These are phyloP conservation scores for Norana najaformis DNA, from an alignment of 2,888 invertebrate genomes.

Conservation along the genomic window DNA sequence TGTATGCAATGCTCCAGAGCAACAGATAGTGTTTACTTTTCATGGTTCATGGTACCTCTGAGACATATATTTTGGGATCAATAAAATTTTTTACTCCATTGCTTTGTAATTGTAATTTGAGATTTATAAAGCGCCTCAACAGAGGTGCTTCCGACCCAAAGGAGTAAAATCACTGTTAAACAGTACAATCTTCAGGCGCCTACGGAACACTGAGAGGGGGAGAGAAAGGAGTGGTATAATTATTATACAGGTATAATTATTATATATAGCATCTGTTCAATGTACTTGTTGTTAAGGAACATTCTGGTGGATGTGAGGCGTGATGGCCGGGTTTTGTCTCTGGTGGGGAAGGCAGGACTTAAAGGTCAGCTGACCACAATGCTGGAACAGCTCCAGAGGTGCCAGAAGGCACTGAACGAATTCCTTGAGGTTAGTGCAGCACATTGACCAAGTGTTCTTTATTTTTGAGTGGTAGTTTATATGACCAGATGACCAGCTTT, in stretches of 20 bases:
- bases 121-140: too few species aligned
- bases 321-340: constrained; percentile 78
- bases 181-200: too few species aligned
- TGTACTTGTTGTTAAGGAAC: constrained; percentile 65
- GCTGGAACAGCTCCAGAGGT: constrained; percentile 83
- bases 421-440: constrained; percentile 74
- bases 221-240: too few species aligned
- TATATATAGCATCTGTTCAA: neutral
- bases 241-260: neutral
- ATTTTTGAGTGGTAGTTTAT: neutral
- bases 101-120: too few species aligned
- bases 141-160: too few species aligned
- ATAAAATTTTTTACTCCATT: neutral
- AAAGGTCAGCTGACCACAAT: constrained; percentile 77
- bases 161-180: too few species aligned
- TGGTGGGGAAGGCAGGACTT: constrained; percentile 72
- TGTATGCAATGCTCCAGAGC: too few species aligned
- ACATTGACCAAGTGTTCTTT: neutral
- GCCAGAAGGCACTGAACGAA: constrained; percentile 90
- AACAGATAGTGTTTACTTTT: too few species aligned
- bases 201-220: too few species aligned
- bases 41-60: too few species aligned
- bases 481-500: too few species aligned
- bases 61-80: neutral
- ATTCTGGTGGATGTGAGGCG: constrained; percentile 79